Evolutionary conservation across 2,113 vertebrate species (phyloP).

Genomic region (Penelope pileata): DNA sequence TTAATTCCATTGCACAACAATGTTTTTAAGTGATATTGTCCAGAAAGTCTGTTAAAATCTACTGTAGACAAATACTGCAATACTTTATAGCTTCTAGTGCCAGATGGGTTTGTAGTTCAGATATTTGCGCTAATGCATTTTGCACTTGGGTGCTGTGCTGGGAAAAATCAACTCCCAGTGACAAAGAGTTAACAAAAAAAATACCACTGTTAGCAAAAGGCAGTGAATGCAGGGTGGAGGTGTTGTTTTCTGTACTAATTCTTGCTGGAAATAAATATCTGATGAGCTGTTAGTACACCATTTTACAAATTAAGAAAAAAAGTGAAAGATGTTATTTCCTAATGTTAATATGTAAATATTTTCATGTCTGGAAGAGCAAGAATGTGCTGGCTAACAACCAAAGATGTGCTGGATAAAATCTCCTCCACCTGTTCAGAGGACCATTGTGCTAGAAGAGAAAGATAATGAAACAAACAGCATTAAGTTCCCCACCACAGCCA

Average conservation of each 20-base stretch:
- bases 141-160: constrained; percentile 48
- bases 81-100: constrained; percentile 46
- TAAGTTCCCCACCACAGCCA: neutral
- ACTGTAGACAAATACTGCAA: neutral
- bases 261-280: neutral
- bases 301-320: neutral
- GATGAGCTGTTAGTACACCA: neutral
- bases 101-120: constrained; percentile 56
- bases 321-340: constrained; percentile 2
- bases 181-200: constrained; percentile 54
- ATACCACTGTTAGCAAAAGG: neutral
- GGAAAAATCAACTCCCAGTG: constrained; percentile 26
- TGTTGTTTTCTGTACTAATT: neutral
- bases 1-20: constrained; percentile 67
- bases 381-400: constrained; percentile 54
- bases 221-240: neutral
- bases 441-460: neutral
- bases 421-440: constrained; percentile 42
- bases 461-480: neutral
- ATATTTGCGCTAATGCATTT: constrained; percentile 53
- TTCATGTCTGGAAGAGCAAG: constrained; percentile 48
- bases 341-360: constrained; percentile 45
- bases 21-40: constrained; percentile 59
- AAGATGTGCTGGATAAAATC: constrained; percentile 62
- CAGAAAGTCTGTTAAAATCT: constrained; percentile 66